Conservation (phyloP, 2,888 invertebrate species). For the Melinaea menophilus region DNA sequence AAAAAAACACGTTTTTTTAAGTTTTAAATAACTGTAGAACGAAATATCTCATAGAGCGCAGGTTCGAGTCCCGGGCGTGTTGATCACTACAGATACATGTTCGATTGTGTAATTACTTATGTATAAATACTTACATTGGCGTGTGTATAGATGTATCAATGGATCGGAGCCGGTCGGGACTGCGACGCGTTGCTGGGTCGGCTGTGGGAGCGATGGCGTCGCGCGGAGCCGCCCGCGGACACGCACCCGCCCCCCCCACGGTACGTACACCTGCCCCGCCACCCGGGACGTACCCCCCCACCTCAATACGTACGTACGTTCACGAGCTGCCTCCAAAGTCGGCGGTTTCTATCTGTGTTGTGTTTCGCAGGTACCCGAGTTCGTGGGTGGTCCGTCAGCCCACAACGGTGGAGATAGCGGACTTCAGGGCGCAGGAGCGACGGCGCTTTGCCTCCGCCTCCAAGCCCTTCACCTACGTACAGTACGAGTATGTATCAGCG, state of each 20-base stretch:
- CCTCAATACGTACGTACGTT: background rate
- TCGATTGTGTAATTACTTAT: too few species aligned
- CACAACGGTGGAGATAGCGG: slow-evolving; percentile 84
- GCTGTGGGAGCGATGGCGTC: slow-evolving; percentile 89
- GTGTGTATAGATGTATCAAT: slow-evolving; percentile 81
- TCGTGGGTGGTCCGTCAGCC: slow-evolving; percentile 90
- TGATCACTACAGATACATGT: too few species aligned
- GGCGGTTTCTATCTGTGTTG: background rate
- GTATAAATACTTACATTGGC: background rate
- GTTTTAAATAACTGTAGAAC: too few species aligned
- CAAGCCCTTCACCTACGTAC: slow-evolving; percentile 92
- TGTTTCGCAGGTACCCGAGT: slow-evolving; percentile 29
- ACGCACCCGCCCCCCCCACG: slow-evolving; percentile 55
- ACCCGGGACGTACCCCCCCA: background rate
- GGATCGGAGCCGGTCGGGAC: slow-evolving; percentile 97
- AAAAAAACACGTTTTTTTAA: too few species aligned
- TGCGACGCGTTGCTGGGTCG: slow-evolving; percentile 86
- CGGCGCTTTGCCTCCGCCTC: slow-evolving; percentile 92
- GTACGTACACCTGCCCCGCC: slow-evolving; percentile 31
- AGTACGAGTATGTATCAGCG: slow-evolving; percentile 88
- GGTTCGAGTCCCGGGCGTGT: too few species aligned
- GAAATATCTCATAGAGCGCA: too few species aligned
- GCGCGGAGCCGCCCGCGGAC: slow-evolving; percentile 66
- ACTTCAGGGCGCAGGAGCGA: slow-evolving; percentile 89
- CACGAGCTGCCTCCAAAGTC: background rate